Conservation (phyloP, 1,140 invertebrate genomes). For the Drosophila simulans region DNA sequence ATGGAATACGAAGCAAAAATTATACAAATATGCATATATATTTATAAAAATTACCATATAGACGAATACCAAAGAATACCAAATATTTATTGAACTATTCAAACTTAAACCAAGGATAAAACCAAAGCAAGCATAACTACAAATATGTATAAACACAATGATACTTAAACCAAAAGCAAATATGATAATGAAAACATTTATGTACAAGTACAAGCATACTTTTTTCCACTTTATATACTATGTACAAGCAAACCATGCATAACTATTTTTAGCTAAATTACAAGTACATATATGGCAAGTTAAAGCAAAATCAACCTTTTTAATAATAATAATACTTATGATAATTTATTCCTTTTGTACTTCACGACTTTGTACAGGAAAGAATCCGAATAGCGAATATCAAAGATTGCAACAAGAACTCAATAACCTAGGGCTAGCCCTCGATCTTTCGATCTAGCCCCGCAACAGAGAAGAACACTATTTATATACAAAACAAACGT, state of each 20-base stretch:
- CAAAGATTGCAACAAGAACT: slow-evolving; percentile 14
- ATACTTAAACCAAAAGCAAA: slow-evolving; percentile 39
- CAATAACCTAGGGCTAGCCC: slow-evolving; percentile 14
- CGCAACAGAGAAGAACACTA: slow-evolving; percentile 19
- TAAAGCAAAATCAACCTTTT: slow-evolving; percentile 42
- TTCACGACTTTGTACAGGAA: slow-evolving; percentile 47
- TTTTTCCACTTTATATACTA: slow-evolving; percentile 79
- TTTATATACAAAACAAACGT: slow-evolving; percentile 29
- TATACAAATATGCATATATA: slow-evolving; percentile 45
- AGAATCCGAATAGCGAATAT: slow-evolving; percentile 15
- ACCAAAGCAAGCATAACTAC: slow-evolving; percentile 46
- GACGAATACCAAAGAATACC: slow-evolving; percentile 49
- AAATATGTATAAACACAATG: slow-evolving; percentile 39
- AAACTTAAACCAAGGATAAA: slow-evolving; percentile 51
- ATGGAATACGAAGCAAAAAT: slow-evolving; percentile 45
- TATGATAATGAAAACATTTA: slow-evolving; percentile 55
- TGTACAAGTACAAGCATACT: slow-evolving; percentile 66
- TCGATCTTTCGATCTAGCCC: slow-evolving; percentile 7
- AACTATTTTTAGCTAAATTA: slow-evolving; percentile 67
- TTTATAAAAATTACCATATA: slow-evolving; percentile 43
- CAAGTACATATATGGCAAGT: slow-evolving; percentile 58
- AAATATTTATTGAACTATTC: slow-evolving; percentile 74
- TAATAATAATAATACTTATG: slow-evolving; percentile 46
- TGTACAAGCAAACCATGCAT: slow-evolving; percentile 48
- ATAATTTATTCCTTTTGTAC: slow-evolving; percentile 47